These are phyloP conservation scores for Halcyon senegalensis DNA, from an alignment of 2,113 vertebrate species.

Conservation along the genomic window DNA sequence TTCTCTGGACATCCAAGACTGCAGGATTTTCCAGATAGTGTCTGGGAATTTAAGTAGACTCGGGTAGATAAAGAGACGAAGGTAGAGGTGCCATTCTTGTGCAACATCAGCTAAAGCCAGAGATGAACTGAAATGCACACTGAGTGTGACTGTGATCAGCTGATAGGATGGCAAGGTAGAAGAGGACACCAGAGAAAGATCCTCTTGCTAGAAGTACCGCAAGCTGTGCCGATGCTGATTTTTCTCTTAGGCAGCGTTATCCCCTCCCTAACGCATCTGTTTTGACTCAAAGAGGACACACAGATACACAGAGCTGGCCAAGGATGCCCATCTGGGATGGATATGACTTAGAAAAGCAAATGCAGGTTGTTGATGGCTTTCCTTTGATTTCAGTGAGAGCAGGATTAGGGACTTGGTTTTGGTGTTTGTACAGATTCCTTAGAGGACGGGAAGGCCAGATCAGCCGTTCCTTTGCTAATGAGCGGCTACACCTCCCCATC, in stretches of 20 bases:
- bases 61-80: neutral
- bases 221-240: accelerated
- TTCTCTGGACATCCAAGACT: neutral
- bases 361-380: neutral
- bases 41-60: neutral
- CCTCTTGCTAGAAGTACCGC: neutral
- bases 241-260: neutral
- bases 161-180: neutral
- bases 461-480: neutral
- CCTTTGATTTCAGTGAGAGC: neutral
- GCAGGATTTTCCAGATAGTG: neutral
- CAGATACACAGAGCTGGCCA: neutral
- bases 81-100: neutral
- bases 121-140: neutral
- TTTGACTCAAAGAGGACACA: neutral
- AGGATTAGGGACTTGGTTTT: neutral
- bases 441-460: neutral
- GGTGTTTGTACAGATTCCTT: neutral
- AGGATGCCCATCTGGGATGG: neutral
- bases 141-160: neutral
- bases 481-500: accelerated
- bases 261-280: neutral
- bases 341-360: neutral
- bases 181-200: neutral
- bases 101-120: neutral